phyloP scores from a whole-genome alignment of 2,113 vertebrate genomes.

The Nibea coibor region DNA sequence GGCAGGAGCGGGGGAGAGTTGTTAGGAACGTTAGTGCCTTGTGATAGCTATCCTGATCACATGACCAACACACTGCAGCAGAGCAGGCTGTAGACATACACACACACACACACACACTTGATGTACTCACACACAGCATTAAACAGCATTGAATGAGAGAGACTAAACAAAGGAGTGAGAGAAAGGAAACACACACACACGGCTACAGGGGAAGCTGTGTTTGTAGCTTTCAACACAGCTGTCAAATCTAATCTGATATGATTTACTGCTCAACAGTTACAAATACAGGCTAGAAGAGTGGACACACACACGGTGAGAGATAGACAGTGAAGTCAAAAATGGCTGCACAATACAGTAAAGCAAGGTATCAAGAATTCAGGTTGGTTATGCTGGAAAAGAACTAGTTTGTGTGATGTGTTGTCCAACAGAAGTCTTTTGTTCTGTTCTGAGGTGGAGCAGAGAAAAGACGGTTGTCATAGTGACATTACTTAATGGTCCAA shows the following conservation, averaged over 20 bases:
- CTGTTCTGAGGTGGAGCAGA: too few relatives aligned
- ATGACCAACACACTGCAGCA: slow-evolving; percentile 54
- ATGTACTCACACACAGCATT: background rate
- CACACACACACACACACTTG: slow-evolving; percentile 28
- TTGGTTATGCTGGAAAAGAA: too few relatives aligned
- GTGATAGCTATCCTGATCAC: slow-evolving; percentile 40
- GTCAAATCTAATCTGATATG: slow-evolving; percentile 68
- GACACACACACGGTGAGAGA: background rate
- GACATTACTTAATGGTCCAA: too few relatives aligned
- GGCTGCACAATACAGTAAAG: too few relatives aligned
- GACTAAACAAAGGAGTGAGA: slow-evolving; percentile 5
- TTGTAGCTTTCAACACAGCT: slow-evolving; percentile 61
- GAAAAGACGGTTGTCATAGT: too few relatives aligned
- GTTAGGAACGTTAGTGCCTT: slow-evolving; percentile 36
- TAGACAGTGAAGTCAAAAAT: too few relatives aligned
- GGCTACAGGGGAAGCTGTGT: slow-evolving; percentile 49
- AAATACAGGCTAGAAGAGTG: slow-evolving; percentile 34
- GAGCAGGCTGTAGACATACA: slow-evolving; percentile 14
- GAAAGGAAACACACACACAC: background rate
- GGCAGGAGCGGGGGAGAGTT: background rate
- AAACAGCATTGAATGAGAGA: slow-evolving; percentile 7
- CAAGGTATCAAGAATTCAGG: too few relatives aligned
- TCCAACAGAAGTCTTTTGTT: too few relatives aligned
- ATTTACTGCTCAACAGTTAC: slow-evolving; percentile 55
- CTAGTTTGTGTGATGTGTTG: too few relatives aligned